These are phyloP conservation scores for Leptinotarsa haldemani DNA, from an alignment of 2,888 invertebrate genomes.

Conservation along the genomic window DNA sequence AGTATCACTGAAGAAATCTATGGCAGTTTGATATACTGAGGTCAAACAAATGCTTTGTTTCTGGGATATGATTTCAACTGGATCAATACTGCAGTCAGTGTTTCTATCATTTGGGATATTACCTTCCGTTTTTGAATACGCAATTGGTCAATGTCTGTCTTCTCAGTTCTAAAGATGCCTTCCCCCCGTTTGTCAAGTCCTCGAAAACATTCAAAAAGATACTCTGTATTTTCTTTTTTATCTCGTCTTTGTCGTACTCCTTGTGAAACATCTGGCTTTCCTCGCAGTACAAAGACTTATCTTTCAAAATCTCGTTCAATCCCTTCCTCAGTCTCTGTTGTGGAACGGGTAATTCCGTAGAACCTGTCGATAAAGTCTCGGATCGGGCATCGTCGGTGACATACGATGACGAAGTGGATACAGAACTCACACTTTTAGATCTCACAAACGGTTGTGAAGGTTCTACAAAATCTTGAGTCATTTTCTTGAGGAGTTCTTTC, in stretches of 20 bases:
- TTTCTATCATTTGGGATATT: constrained; percentile 28
- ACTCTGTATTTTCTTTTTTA: constrained; percentile 66
- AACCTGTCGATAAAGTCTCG: constrained; percentile 43
- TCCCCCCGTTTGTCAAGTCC: constrained; percentile 60
- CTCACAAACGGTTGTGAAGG: constrained; percentile 19
- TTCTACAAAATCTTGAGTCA: constrained; percentile 33
- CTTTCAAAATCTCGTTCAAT: constrained; percentile 49
- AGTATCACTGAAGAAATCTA: no score
- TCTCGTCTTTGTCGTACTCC: constrained; percentile 50
- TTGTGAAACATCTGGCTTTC: constrained; percentile 32
- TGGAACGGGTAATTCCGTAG: constrained; percentile 31
- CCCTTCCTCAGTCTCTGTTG: constrained; percentile 37
- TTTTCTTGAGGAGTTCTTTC: constrained; percentile 32
- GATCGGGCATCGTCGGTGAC: constrained; percentile 43
- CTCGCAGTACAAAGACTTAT: constrained; percentile 47
- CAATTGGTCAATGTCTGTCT: constrained; percentile 67
- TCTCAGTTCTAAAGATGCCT: constrained; percentile 44
- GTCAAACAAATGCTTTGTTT: no score
- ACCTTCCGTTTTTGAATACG: constrained; percentile 68
- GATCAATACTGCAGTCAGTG: no score
- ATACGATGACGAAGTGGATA: constrained; percentile 46
- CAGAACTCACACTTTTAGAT: constrained; percentile 38
- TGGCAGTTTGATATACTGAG: no score
- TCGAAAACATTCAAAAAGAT: constrained; percentile 65
- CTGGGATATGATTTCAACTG: no score